Evolutionary conservation across 2,888 invertebrate species (phyloP).

Genomic region (Drosophila falleni): DNA sequence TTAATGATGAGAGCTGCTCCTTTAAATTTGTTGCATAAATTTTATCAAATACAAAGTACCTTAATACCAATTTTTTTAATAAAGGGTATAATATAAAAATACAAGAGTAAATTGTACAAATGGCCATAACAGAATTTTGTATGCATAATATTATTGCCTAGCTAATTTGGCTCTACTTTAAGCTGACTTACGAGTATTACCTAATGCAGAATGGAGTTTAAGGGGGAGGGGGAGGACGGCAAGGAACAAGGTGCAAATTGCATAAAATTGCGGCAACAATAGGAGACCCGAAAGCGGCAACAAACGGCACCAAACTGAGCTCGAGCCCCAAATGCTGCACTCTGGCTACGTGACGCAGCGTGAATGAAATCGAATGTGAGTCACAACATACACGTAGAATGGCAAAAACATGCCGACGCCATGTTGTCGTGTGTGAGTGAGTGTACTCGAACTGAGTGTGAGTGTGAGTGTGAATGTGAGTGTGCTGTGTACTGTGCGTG

Average conservation of each 20-base stretch:
- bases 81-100: constrained; percentile 24
- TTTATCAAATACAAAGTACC: too few relatives aligned
- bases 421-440: constrained; percentile 26
- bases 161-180: constrained; percentile 48
- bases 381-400: constrained; percentile 15
- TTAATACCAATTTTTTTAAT: too few relatives aligned
- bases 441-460: too few relatives aligned
- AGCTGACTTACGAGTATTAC: not conserved
- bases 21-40: too few relatives aligned
- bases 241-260: constrained; percentile 75
- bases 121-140: constrained; percentile 41
- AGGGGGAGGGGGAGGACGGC: constrained; percentile 2
- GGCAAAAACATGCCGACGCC: constrained; percentile 56
- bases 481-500: constrained; percentile 53
- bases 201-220: too few relatives aligned
- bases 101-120: constrained; percentile 41
- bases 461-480: constrained; percentile 10
- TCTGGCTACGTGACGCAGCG: constrained; percentile 40
- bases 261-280: constrained; percentile 68
- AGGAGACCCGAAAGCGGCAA: constrained; percentile 51
- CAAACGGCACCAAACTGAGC: constrained; percentile 37
- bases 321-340: constrained; percentile 21
- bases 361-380: constrained; percentile 47
- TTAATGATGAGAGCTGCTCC: too few relatives aligned
- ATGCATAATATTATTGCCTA: constrained; percentile 60